phyloP scores from a whole-genome alignment of 2,113 vertebrate genomes.

The Chloropsis hardwickii region DNA sequence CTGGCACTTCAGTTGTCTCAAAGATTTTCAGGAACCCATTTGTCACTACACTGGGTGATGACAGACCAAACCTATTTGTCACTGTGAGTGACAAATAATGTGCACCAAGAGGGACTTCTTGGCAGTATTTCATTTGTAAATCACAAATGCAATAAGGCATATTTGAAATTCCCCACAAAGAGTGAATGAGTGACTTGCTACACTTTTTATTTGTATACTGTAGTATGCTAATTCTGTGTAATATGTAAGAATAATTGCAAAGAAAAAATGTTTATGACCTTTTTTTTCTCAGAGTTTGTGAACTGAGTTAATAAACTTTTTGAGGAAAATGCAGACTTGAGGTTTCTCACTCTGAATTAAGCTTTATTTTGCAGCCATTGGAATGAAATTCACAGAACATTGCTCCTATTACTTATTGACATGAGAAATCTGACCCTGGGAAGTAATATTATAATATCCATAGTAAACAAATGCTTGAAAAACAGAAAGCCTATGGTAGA shows the following conservation, averaged over 20 bases:
- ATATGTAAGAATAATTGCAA: background rate
- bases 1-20: background rate
- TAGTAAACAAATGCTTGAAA: background rate
- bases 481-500: background rate
- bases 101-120: background rate
- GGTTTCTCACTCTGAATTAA: background rate
- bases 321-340: background rate
- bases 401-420: background rate
- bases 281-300: background rate
- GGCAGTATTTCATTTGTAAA: slow-evolving; percentile 41
- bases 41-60: slow-evolving; percentile 16
- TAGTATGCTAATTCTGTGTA: background rate
- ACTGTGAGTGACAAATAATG: slow-evolving; percentile 40
- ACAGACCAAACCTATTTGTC: slow-evolving; percentile 35
- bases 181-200: background rate
- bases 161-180: background rate
- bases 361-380: background rate
- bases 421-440: background rate
- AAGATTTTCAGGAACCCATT: slow-evolving; percentile 28
- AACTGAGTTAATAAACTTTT: background rate
- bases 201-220: background rate
- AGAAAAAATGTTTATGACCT: background rate
- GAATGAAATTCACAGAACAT: background rate
- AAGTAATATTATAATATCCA: background rate
- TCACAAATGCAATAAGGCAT: background rate